phyloP scores from a whole-genome alignment of 1,140 invertebrate genomes.

The Drosophila kanapiae region DNA sequence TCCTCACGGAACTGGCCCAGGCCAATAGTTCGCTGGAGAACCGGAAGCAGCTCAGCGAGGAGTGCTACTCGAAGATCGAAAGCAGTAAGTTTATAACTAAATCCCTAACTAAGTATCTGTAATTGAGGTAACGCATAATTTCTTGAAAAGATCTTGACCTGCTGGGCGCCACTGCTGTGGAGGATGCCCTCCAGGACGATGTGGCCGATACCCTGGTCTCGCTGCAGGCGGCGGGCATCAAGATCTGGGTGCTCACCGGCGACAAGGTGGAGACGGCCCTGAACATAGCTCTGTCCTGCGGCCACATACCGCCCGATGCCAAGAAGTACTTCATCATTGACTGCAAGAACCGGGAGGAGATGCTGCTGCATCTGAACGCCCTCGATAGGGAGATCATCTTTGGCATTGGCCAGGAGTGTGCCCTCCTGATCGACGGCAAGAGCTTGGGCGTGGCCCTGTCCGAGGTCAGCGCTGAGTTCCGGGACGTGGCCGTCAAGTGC shows the following conservation, averaged over 20 bases:
- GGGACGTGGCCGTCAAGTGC: conserved; percentile 87
- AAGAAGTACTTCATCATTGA: conserved; percentile 87
- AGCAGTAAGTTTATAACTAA: conserved; percentile 51
- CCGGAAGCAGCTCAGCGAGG: conserved; percentile 74
- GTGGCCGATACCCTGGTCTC: conserved; percentile 91
- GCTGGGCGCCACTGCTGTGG: conserved; percentile 92
- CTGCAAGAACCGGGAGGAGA: conserved; percentile 76
- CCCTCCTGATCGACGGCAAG: conserved; percentile 89
- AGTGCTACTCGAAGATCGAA: conserved; percentile 78
- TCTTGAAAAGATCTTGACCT: conserved; percentile 86
- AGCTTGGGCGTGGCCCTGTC: conserved; percentile 87
- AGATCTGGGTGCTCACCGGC: conserved; percentile 92
- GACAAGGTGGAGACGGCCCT: conserved; percentile 93
- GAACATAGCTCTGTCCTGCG: conserved; percentile 90
- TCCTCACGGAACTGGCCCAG: conserved; percentile 61
- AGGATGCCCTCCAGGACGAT: conserved; percentile 93
- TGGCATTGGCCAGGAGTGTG: conserved; percentile 42
- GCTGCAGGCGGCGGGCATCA: conserved; percentile 90
- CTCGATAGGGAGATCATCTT: conserved; percentile 53
- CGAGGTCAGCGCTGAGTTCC: conserved; percentile 85
- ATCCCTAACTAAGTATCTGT: background rate
- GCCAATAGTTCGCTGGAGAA: conserved; percentile 82
- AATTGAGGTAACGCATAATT: no score
- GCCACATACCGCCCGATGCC: conserved; percentile 89
- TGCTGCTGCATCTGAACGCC: conserved; percentile 61